These are phyloP conservation scores for Orbicella faveolata DNA, from an alignment of 64 coral and sea anemone genomes.

Conservation along the genomic window DNA sequence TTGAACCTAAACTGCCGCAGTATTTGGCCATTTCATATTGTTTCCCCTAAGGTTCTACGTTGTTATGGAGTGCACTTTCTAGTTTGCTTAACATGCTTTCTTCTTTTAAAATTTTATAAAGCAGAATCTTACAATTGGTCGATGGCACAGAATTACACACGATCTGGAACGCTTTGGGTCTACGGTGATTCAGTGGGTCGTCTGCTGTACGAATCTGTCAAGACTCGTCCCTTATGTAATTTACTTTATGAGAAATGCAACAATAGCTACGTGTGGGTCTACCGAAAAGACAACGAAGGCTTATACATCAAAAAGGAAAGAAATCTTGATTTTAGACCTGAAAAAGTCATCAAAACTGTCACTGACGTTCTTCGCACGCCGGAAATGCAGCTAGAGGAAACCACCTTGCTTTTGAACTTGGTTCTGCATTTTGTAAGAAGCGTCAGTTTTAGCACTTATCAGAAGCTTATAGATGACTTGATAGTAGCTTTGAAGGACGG, in stretches of 20 bases:
- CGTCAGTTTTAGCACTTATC: conserved; percentile 72
- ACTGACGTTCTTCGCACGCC: neutral
- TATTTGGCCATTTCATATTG: too few relatives aligned
- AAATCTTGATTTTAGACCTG: conserved; percentile 54
- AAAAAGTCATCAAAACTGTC: conserved; percentile 32
- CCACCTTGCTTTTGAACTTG: conserved; percentile 57
- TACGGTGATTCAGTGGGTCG: conserved; percentile 49
- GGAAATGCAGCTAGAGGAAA: conserved; percentile 27
- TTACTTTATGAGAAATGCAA: conserved; percentile 18
- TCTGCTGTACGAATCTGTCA: neutral
- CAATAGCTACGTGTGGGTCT: conserved; percentile 52
- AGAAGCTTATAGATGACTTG: conserved; percentile 52
- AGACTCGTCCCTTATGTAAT: conserved; percentile 16
- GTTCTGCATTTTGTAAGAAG: conserved; percentile 47
- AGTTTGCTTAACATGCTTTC: too few relatives aligned
- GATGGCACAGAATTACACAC: neutral
- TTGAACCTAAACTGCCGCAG: too few relatives aligned
- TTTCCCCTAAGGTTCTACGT: too few relatives aligned
- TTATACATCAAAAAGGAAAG: conserved; percentile 3
- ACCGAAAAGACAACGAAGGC: neutral
- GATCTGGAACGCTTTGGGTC: conserved; percentile 37
- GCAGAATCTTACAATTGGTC: neutral
- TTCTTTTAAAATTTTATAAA: neutral
- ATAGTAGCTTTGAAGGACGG: conserved; percentile 27
- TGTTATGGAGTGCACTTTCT: too few relatives aligned